Percentiles rank a stretch among this genome's conserved stretches.
Evolutionary conservation across 2,888 invertebrate species (phyloP).

Genomic region (Heliconius ismenius): DNA sequence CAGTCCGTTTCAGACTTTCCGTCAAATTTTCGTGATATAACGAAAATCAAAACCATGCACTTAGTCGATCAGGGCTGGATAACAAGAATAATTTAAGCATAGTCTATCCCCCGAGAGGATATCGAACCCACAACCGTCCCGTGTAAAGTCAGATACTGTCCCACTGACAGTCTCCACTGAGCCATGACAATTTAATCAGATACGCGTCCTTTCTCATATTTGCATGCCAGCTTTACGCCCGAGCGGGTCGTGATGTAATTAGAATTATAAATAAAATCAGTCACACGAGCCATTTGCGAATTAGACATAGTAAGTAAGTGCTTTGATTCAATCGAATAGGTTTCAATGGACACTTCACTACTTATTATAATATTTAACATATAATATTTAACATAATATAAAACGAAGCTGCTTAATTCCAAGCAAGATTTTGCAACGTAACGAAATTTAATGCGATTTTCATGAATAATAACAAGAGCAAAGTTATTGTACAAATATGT

Average conservation of each 20-base stretch:
- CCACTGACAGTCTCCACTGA: not conserved
- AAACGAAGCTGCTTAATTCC: too few relatives aligned
- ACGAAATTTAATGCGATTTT: too few relatives aligned
- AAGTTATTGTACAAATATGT: not conserved
- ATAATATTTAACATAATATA: not conserved
- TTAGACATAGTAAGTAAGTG: not conserved
- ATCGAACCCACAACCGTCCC: too few relatives aligned
- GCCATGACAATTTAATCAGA: constrained; percentile 35
- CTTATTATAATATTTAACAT: not conserved
- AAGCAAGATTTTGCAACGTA: too few relatives aligned
- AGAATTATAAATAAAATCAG: constrained; percentile 38
- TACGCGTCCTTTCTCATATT: constrained; percentile 46
- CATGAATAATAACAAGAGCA: accelerated
- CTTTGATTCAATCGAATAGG: not conserved
- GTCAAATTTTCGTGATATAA: not conserved
- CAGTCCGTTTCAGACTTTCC: too few relatives aligned
- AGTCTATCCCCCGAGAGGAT: too few relatives aligned
- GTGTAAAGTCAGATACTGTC: too few relatives aligned
- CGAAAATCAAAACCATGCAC: not conserved
- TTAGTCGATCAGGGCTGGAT: not conserved
- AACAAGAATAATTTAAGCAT: too few relatives aligned
- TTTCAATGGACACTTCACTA: not conserved
- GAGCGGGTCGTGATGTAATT: constrained; percentile 41
- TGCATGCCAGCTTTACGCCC: constrained; percentile 47
- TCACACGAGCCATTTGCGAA: constrained; percentile 19